These are phyloP conservation scores for Cantharis rustica DNA, from an alignment of 2,888 invertebrate species.

Conservation along the genomic window DNA sequence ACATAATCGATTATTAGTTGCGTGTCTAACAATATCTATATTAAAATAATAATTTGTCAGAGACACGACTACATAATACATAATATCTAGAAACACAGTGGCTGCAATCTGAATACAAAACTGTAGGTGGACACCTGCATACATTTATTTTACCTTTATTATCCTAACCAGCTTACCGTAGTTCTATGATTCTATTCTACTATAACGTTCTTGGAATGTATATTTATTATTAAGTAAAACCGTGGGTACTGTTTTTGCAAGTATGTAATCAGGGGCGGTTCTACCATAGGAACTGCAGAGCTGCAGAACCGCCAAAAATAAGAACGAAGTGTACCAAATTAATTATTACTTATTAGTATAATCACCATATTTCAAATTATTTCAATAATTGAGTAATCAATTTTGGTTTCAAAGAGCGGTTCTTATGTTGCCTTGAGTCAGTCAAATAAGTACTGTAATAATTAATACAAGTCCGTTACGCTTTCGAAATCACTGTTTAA, in stretches of 20 bases:
- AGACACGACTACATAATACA: constrained; percentile 5
- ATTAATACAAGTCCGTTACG: no score
- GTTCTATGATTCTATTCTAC: constrained; percentile 2
- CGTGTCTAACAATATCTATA: neutral
- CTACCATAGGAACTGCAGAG: no score
- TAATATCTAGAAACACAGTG: neutral
- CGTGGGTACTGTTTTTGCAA: neutral
- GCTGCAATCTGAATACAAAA: neutral
- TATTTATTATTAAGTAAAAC: neutral
- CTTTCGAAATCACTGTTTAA: no score
- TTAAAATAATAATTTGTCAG: constrained; percentile 16
- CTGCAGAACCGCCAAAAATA: no score
- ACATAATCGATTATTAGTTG: neutral
- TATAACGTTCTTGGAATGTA: neutral
- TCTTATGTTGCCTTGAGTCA: no score
- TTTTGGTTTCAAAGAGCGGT: no score
- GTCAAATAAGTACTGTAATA: no score
- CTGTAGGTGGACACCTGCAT: constrained; percentile 3
- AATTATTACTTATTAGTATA: no score
- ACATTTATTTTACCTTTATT: constrained; percentile 1
- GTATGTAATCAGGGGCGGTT: no score
- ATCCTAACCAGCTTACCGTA: neutral
- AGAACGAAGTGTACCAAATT: no score
- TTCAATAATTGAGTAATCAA: no score
- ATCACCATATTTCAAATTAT: no score